Evolutionary conservation across 2,797 vertebrate species (phyloP).

Genomic region (Acestrorhynchus altus): DNA sequence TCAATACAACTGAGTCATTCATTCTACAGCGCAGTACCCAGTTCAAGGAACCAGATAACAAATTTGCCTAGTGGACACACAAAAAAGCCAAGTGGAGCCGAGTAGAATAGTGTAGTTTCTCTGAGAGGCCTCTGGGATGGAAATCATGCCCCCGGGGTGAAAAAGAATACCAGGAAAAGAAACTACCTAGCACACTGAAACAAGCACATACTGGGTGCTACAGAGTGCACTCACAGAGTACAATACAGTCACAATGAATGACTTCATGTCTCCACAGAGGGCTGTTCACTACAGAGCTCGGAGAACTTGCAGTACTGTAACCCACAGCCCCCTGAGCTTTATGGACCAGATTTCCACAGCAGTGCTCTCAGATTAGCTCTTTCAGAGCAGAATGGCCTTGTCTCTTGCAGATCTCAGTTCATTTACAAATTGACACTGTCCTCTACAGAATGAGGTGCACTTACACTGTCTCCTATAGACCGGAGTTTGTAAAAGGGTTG

Average conservation of each 20-base stretch:
- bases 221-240: background rate
- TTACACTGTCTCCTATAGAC: conserved; percentile 96
- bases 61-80: too few relatives aligned
- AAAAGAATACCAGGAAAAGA: background rate
- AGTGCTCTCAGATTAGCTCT: too few relatives aligned
- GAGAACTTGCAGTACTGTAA: too few relatives aligned
- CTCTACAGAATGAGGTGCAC: conserved; percentile 54
- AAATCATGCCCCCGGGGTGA: background rate
- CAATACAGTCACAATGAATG: background rate
- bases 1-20: too few relatives aligned
- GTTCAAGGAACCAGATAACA: too few relatives aligned
- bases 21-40: too few relatives aligned
- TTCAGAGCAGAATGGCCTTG: too few relatives aligned
- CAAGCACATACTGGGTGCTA: background rate
- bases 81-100: too few relatives aligned
- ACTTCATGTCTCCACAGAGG: too few relatives aligned
- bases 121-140: background rate
- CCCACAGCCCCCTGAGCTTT: too few relatives aligned
- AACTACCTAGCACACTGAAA: background rate
- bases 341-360: too few relatives aligned
- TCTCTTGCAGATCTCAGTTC: background rate
- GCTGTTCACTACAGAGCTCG: background rate
- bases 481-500: conserved; percentile 98
- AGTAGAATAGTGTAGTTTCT: too few relatives aligned
- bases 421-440: background rate